These are phyloP conservation scores for Gambelia wislizenii DNA, from an alignment of 2,797 vertebrate genomes.

Conservation along the genomic window DNA sequence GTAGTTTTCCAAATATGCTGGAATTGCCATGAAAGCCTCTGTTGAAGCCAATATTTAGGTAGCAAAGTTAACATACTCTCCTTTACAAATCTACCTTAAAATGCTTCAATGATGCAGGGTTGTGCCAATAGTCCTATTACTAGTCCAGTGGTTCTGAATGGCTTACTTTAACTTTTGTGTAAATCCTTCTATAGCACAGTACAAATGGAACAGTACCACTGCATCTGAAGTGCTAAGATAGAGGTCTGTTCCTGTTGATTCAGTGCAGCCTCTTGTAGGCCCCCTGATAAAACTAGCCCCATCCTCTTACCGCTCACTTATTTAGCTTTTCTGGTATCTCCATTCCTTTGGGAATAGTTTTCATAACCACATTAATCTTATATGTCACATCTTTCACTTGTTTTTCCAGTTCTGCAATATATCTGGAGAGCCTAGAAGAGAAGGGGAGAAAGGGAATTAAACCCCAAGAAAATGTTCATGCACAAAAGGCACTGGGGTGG, in stretches of 20 bases:
- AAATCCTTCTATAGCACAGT: background rate
- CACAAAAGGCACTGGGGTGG: fast-evolving
- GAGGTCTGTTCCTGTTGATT: background rate
- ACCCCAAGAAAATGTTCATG: background rate
- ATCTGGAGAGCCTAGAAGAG: slow-evolving; percentile 64
- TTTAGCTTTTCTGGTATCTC: background rate
- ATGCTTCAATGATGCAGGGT: background rate
- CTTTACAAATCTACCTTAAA: background rate
- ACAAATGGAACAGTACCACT: background rate
- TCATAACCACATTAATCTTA: slow-evolving; percentile 49
- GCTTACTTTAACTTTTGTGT: too few relatives aligned
- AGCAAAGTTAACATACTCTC: background rate
- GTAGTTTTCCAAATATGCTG: background rate
- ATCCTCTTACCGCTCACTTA: background rate
- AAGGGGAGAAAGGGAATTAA: slow-evolving; percentile 18
- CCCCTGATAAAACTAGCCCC: background rate
- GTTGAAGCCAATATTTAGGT: background rate
- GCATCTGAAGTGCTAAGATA: too few relatives aligned
- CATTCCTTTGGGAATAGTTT: background rate
- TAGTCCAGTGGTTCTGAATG: background rate
- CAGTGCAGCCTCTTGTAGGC: background rate
- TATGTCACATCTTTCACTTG: slow-evolving; percentile 53
- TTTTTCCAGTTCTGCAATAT: slow-evolving; percentile 42
- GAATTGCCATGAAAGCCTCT: background rate
- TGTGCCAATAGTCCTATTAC: background rate